A percentile compares a stretch with the other conserved stretches of the same genome.
Evolutionary conservation across 1,140 invertebrate species (phyloP).

Genomic region (Papilio glaucus): DNA sequence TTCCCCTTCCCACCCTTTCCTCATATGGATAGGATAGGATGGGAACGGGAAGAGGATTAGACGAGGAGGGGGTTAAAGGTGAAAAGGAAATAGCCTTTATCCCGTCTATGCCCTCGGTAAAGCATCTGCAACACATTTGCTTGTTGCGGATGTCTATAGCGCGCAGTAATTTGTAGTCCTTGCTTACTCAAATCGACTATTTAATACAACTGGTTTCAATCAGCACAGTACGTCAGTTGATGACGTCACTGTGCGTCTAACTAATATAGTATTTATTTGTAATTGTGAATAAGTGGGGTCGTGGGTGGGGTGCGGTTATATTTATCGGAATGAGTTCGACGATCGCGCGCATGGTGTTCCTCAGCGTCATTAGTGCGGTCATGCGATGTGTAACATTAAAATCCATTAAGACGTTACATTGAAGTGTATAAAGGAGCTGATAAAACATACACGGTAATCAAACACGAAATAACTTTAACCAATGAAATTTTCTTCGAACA

Average conservation of each 20-base stretch:
- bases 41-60: no score
- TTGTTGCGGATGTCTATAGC: no score
- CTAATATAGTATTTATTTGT: conserved; percentile 18
- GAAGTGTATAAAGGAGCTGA: neutral
- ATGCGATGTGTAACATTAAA: neutral
- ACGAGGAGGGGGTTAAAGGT: no score
- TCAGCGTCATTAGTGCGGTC: conserved; percentile 7
- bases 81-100: no score
- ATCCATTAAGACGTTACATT: neutral
- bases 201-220: neutral
- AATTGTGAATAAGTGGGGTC: neutral
- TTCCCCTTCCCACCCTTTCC: no score
- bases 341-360: neutral
- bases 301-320: neutral
- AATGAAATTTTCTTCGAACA: no score
- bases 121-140: no score
- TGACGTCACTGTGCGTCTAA: conserved; percentile 12
- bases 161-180: neutral
- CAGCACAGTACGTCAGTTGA: neutral
- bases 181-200: neutral
- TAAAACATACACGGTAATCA: no score
- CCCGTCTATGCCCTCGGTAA: no score
- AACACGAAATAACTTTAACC: no score
- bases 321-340: neutral
- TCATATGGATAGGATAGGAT: no score